These are phyloP conservation scores for Noctilio leporinus DNA, from an alignment of 2,113 vertebrate species.

Conservation along the genomic window DNA sequence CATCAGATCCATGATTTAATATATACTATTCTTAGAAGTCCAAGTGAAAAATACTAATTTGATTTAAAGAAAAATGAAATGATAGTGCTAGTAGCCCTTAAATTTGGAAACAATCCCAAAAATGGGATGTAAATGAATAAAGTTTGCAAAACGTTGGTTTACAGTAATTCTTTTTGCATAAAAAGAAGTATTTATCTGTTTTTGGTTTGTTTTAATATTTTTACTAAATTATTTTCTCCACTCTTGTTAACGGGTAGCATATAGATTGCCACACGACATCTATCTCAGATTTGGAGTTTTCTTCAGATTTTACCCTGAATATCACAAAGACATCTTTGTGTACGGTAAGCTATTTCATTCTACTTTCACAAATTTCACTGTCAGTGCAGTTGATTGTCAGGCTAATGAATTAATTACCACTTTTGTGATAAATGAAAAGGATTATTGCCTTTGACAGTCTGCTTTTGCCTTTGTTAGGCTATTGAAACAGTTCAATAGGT, in stretches of 20 bases:
- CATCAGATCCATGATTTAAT: background rate
- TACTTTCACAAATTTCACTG: slow-evolving; percentile 1
- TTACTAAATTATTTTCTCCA: slow-evolving; percentile 12
- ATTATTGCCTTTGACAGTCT: slow-evolving; percentile 73
- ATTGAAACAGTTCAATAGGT: slow-evolving; percentile 42
- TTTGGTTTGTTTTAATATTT: background rate
- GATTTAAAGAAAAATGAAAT: background rate
- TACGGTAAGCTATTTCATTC: slow-evolving; percentile 83
- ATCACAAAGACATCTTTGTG: slow-evolving; percentile 83
- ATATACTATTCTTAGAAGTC: background rate
- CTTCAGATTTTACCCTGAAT: slow-evolving; percentile 87
- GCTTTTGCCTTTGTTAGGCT: slow-evolving; percentile 42
- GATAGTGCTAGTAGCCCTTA: background rate
- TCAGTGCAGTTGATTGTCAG: slow-evolving; percentile 27
- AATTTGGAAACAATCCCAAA: background rate
- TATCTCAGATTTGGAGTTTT: slow-evolving; percentile 89
- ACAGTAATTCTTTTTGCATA: background rate
- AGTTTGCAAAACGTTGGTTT: background rate
- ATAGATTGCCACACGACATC: slow-evolving; percentile 87
- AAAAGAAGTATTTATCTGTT: background rate
- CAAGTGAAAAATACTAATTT: background rate
- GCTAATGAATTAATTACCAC: slow-evolving; percentile 72
- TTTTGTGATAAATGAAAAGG: slow-evolving; percentile 70
- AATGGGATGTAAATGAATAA: background rate
- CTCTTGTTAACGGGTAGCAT: slow-evolving; percentile 74